Evolutionary conservation across 1,140 invertebrate genomes (phyloP), one percentile per base, ranked within the genome.

Genomic region (Sinonovacula constricta): DNA sequence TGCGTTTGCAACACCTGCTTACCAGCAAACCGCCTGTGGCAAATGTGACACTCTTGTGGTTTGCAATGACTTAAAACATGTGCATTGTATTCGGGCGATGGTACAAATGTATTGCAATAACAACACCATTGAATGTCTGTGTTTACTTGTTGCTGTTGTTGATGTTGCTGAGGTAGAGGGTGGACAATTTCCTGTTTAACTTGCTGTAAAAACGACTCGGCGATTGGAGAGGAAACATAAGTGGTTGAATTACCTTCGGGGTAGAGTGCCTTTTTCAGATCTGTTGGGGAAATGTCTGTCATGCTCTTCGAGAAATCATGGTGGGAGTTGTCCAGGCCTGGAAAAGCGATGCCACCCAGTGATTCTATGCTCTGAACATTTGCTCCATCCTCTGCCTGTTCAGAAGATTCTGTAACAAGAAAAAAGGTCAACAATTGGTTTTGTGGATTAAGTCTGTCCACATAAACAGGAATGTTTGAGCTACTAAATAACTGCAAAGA

Each of bases 1-100:
- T 75, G 71, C 15, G 71, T 75, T 62, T 75, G 39, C 22, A 75
- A 56, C 2, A 66, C 71, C 28, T 75, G 71, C 33, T 75, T 75
- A 18, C 71, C 59, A 49, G 56, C 71, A 75, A 75, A 75, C 39
- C 56, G 51, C 22, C 71, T 39, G 24, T 75, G 59, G 28, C 71
- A 75, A 66, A 75, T 65, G n/a, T 62, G 28, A 56, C 71, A 75
- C 30, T 75, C 45, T 22, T 28, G 66, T 7, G 71, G 71, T 39
- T 57, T 34, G 22, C 31, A 39, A 28, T 75, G 71, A 7, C 60
- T 62, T n/a, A 39, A 39, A 34, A 75, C 14, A 26, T 75, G 71
- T 30, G 65, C 65, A 14, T 56, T 51, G 26, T 54, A 75, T 2
- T 66, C 1, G 15, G 49, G 56, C 26, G 65, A 66, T 57, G 65